Percentiles rank a stretch among this genome's conserved stretches.
Conservation (phyloP, 2,113 vertebrate species). For the Panthera leo region DNA sequence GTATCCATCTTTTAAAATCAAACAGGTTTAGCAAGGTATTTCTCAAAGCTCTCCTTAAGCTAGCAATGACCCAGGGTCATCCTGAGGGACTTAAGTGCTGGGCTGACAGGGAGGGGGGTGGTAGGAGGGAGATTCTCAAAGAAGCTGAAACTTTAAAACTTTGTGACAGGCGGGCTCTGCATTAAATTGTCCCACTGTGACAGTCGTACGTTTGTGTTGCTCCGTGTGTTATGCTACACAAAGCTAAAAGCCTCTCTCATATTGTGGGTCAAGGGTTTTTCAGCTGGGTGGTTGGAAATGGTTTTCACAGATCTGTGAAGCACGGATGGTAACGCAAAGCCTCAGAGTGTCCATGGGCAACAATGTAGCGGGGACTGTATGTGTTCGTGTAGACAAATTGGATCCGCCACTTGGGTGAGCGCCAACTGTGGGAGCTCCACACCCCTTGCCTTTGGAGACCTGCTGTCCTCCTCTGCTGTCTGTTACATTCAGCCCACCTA, state of each 20-base stretch:
- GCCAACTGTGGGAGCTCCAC: neutral
- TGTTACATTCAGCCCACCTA: neutral
- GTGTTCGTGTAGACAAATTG: neutral
- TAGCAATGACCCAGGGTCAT: neutral
- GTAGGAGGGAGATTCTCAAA: neutral
- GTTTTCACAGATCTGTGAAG: conserved; percentile 41
- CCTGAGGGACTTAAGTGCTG: neutral
- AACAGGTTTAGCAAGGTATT: neutral
- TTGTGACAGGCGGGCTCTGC: neutral
- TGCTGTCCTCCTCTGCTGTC: neutral
- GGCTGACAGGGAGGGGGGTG: rapidly evolving
- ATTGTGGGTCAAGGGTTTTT: neutral
- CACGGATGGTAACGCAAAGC: neutral
- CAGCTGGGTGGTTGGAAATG: neutral
- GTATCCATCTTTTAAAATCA: neutral
- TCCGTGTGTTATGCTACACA: neutral
- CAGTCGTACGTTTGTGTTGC: neutral
- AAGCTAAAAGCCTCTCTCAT: neutral
- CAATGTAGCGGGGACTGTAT: neutral
- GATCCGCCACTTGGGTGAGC: neutral
- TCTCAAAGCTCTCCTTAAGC: conserved; percentile 48
- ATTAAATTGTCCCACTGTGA: neutral
- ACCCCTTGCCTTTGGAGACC: neutral
- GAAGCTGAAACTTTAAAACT: neutral
- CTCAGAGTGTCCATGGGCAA: neutral